Conservation (phyloP, 2,113 vertebrate genomes). For the Geococcyx californianus region DNA sequence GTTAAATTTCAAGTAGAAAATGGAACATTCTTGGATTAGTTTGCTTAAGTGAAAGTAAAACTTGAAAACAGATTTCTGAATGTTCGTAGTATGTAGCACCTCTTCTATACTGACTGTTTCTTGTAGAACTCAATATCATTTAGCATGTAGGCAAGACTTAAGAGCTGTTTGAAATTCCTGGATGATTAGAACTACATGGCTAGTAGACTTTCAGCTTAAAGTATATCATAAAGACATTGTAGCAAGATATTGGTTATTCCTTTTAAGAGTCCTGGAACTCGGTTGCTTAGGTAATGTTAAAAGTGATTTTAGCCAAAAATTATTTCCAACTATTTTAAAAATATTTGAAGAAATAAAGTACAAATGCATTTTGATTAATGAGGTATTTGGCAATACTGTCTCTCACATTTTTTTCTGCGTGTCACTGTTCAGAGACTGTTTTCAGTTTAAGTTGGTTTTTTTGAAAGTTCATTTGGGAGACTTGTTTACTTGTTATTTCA, state of each 20-base stretch:
- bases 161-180: not conserved
- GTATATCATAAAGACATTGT: not conserved
- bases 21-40: not conserved
- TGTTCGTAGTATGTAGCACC: not conserved
- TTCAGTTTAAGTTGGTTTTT: not conserved
- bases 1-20: not conserved
- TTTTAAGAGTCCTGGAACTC: not conserved
- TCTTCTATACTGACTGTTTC: not conserved
- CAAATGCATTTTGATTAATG: not conserved
- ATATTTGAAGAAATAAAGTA: not conserved
- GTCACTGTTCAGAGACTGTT: not conserved
- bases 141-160: not conserved
- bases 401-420: not conserved
- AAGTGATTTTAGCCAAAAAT: not conserved
- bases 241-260: not conserved
- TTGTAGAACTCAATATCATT: not conserved
- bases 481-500: not conserved
- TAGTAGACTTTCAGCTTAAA: not conserved
- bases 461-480: not conserved
- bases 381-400: fast-evolving
- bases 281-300: not conserved
- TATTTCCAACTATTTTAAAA: not conserved
- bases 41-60: not conserved
- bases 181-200: not conserved
- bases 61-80: not conserved